phyloP scores from a whole-genome alignment of 2,113 vertebrate species.

The Tachysurus fulvidraco region DNA sequence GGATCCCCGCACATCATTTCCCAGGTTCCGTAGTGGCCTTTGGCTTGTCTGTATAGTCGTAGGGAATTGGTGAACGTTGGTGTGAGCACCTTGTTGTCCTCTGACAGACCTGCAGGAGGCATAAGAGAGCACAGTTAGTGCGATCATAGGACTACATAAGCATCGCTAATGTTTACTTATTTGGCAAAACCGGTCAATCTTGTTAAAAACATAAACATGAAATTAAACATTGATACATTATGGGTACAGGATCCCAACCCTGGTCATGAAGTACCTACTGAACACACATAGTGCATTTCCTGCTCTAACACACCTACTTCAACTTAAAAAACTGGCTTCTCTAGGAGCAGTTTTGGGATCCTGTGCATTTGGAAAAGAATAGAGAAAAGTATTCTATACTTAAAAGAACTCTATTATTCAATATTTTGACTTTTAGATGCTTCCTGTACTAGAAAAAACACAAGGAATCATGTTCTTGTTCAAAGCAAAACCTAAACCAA shows the following conservation, averaged over 20 bases:
- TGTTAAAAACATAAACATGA: not conserved
- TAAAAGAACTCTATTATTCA: not conserved
- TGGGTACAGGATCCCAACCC: too few species aligned
- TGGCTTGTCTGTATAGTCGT: constrained; percentile 84
- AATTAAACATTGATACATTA: not conserved
- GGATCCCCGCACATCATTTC: constrained; percentile 93
- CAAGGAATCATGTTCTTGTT: not conserved
- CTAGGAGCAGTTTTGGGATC: not conserved
- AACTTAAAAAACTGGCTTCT: not conserved
- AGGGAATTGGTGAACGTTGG: constrained; percentile 88
- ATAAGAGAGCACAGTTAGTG: constrained; percentile 28
- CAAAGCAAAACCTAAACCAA: not conserved
- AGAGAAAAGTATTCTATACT: not conserved
- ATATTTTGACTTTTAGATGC: not conserved
- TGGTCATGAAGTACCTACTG: not conserved
- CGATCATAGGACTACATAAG: not conserved
- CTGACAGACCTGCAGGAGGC: constrained; percentile 80
- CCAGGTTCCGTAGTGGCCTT: constrained; percentile 92
- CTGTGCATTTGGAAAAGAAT: not conserved
- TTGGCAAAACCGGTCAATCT: not conserved
- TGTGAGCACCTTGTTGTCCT: constrained; percentile 84
- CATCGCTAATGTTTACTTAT: not conserved
- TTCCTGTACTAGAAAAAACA: not conserved
- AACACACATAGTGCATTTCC: not conserved
- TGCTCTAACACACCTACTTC: not conserved